Conservation (phyloP, 2,113 vertebrate species). For the Turnix velox region DNA sequence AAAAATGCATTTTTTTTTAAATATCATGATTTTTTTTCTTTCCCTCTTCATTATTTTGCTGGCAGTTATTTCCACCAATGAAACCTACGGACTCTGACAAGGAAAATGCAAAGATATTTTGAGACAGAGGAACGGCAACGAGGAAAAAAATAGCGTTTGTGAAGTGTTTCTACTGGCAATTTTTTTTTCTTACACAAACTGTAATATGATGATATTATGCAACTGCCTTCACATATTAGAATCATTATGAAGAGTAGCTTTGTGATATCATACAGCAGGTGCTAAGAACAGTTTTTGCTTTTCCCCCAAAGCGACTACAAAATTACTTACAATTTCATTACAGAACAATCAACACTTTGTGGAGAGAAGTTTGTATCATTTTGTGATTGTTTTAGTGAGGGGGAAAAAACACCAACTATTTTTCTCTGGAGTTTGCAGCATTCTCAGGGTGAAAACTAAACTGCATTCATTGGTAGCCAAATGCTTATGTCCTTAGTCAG, state of each 20-base stretch:
- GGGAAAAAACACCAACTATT: not conserved
- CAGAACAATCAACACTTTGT: slow-evolving; percentile 60
- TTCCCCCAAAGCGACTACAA: slow-evolving; percentile 56
- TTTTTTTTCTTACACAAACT: slow-evolving; percentile 33
- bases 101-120: slow-evolving; percentile 51
- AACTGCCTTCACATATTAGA: slow-evolving; percentile 41
- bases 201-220: slow-evolving; percentile 56
- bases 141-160: not conserved
- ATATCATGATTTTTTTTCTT: slow-evolving; percentile 9
- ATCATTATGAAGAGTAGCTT: slow-evolving; percentile 48
- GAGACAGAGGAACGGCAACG: slow-evolving; percentile 26
- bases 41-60: slow-evolving; percentile 31
- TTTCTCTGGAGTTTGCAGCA: slow-evolving; percentile 20
- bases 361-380: slow-evolving; percentile 45
- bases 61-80: slow-evolving; percentile 9
- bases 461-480: slow-evolving; percentile 30
- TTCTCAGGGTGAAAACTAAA: slow-evolving; percentile 32
- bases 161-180: slow-evolving; percentile 28
- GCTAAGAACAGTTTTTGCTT: slow-evolving; percentile 61
- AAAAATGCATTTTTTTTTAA: not conserved
- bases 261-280: slow-evolving; percentile 68
- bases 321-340: slow-evolving; percentile 66
- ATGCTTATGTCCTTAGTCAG: not conserved
- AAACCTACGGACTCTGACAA: slow-evolving; percentile 3
- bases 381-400: slow-evolving; percentile 28